Base-by-base conservation (phyloP, 2,888 invertebrate genomes). In the Xanthia icteritia region DNA sequence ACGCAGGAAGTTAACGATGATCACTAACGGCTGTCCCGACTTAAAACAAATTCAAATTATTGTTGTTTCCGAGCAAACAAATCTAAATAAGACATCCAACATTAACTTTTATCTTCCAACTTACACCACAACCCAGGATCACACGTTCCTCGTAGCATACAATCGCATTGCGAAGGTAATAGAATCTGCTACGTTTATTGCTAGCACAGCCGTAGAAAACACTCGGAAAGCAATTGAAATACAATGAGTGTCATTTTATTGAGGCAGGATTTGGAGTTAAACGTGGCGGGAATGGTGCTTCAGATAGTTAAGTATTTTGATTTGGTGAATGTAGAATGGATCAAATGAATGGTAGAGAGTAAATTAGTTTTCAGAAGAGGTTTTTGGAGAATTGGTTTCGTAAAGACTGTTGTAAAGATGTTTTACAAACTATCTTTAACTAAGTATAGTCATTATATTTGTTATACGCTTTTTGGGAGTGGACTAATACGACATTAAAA, bases 161-260 rank as follows among this genome's bases (percentile, higher is more conserved):
- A 85, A 81, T 84, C 77, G 81, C 80, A 86, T 81, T 86, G 82
- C 81, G 63, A 81, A 87, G 85, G 91, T 90, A 92, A 92, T 91
- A 90, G 90, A 91, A 92, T 90, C 87, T 82, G 86, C 89, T 86
- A 87, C 86, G 86, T 88, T 90, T 91, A 91, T 86, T 83, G 85
- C 84, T 77, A 76, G 74, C 69, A 73, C 45, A 73, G 77, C 82
- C 79, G 80, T 85, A 82, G 82, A 85, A 89, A 90, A 89, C 87
- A 89, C 87, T 88, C 82, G 76, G 88, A 83, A 86, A 89, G 84
- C 91, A 90, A 91, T 90, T 89, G 88, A 86, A 90, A 86, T 83
- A 79, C 80, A 82, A 81, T 85, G 81, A 86, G 84, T 84, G 81
- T 85, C 84, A 85, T 91, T 91, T 91, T 91, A 90, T 88, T 86